phyloP scores from a whole-genome alignment of 2,113 vertebrate species.

The Tragelaphus buxtoni region DNA sequence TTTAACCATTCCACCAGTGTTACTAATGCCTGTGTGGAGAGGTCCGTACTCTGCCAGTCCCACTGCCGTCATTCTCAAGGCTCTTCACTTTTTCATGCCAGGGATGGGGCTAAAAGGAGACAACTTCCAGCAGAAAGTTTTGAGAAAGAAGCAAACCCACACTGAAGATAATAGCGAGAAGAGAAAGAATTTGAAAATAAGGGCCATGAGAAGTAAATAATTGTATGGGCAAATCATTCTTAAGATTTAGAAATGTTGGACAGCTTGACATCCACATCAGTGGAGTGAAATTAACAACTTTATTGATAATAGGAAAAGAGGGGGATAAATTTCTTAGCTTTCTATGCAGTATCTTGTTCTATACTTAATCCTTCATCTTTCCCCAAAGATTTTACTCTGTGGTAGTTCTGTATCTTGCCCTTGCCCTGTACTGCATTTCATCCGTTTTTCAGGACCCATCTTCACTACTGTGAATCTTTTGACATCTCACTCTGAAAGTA shows the following conservation, averaged over 20 bases:
- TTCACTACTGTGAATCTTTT: neutral
- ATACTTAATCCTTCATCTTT: neutral
- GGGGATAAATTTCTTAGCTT: neutral
- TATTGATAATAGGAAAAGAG: neutral
- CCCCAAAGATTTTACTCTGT: neutral
- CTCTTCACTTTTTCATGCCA: neutral
- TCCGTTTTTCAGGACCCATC: neutral
- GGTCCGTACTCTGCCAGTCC: neutral
- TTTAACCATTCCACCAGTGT: neutral
- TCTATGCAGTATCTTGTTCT: neutral
- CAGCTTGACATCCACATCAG: neutral
- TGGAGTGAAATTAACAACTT: neutral
- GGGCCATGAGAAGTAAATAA: neutral
- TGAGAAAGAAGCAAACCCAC: neutral
- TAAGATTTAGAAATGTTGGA: neutral
- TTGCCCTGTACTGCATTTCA: neutral
- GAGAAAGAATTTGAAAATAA: conserved; percentile 22
- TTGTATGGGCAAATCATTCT: neutral
- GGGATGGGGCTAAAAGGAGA: neutral
- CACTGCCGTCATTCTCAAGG: neutral
- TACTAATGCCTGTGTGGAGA: neutral
- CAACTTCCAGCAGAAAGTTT: neutral
- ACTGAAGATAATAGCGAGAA: neutral
- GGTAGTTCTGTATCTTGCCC: neutral
- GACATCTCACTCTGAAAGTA: neutral